Conservation (phyloP, 2,113 vertebrate genomes). For the Serilophus lunatus region DNA sequence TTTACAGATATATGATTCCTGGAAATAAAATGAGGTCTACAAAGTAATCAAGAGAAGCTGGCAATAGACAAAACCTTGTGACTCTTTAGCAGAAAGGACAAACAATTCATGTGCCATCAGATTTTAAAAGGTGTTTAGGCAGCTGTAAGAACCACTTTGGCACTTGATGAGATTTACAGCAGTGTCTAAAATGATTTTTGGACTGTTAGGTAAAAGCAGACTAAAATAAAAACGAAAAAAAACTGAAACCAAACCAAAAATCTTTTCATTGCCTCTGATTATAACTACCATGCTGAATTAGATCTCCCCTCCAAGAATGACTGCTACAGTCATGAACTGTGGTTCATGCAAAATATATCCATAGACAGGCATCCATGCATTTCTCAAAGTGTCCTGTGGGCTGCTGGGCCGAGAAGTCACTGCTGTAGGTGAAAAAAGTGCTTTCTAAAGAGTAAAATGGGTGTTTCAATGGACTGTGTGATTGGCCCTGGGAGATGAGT, state of each 20-base stretch:
- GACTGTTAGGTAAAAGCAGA: neutral
- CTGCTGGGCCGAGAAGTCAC: neutral
- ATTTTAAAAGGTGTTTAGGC: neutral
- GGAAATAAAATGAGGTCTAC: constrained; percentile 8
- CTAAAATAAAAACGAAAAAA: neutral
- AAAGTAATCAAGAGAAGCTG: constrained; percentile 13
- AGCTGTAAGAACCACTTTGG: neutral
- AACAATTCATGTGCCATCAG: neutral
- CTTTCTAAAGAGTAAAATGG: neutral
- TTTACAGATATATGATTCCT: constrained; percentile 13
- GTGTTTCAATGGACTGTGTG: neutral
- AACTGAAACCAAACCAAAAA: neutral
- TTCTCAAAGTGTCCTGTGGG: neutral
- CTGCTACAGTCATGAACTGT: neutral
- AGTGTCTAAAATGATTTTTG: neutral
- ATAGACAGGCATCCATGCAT: neutral
- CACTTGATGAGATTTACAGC: neutral
- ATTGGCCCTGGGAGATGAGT: neutral
- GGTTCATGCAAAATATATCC: neutral
- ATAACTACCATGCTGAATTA: neutral
- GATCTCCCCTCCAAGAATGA: neutral
- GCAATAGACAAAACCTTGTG: neutral
- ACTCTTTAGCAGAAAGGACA: neutral
- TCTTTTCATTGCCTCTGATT: neutral
- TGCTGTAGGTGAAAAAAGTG: neutral